A percentile compares a stretch with the other conserved stretches of the same genome.
Conservation (phyloP, 2,113 vertebrate genomes). For the Hemiprocne comata region DNA sequence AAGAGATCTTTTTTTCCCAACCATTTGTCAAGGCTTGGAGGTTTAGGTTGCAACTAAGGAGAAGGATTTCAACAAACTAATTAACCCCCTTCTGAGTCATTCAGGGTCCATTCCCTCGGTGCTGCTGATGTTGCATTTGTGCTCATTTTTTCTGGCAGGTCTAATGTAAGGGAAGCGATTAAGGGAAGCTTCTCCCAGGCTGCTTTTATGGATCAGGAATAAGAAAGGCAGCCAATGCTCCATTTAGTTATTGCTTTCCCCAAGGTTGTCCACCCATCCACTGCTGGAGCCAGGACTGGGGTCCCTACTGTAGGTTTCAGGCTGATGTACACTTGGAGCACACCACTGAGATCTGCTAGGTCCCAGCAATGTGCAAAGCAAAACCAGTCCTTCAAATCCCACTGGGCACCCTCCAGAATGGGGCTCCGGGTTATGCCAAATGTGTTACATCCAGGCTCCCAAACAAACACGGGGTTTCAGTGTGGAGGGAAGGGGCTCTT, state of each 20-base stretch:
- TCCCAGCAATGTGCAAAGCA: no score
- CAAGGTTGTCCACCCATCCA: not conserved
- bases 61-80: not conserved
- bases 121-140: not conserved
- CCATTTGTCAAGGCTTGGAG: not conserved
- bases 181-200: not conserved
- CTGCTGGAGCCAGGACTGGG: not conserved
- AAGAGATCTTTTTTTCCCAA: not conserved
- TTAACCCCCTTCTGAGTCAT: not conserved
- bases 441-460: not conserved
- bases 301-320: not conserved
- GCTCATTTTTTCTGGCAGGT: conserved; percentile 2
- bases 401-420: not conserved
- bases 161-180: not conserved
- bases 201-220: not conserved
- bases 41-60: not conserved
- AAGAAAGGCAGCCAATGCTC: not conserved
- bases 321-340: accelerated
- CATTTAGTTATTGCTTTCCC: not conserved
- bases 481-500: not conserved
- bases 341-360: not conserved
- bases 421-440: not conserved
- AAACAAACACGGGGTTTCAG: accelerated
- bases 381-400: not conserved
- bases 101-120: not conserved